Evolutionary conservation across 2,888 invertebrate species (phyloP).

Genomic region (Tupiocoris notatus): DNA sequence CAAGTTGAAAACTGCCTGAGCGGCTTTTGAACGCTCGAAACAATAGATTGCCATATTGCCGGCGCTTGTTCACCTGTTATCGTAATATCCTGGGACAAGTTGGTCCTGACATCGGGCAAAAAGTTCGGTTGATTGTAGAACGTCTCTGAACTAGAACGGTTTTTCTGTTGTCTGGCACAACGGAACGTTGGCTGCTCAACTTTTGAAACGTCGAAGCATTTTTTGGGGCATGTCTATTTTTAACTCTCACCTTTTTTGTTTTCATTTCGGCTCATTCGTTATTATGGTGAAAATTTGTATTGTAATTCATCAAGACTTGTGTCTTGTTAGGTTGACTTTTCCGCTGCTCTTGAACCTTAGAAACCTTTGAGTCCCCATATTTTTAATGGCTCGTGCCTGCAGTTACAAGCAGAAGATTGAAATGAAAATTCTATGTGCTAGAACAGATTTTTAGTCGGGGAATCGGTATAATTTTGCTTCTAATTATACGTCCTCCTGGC

Average conservation of each 20-base stretch:
- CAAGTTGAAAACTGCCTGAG: not conserved
- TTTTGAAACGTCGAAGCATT: not conserved
- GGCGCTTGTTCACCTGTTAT: not conserved
- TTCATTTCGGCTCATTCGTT: too few relatives aligned
- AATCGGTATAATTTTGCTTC: too few relatives aligned
- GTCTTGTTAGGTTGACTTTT: too few relatives aligned
- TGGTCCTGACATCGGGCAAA: not conserved
- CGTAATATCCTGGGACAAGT: not conserved
- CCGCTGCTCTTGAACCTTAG: too few relatives aligned
- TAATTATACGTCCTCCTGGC: too few relatives aligned
- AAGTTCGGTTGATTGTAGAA: not conserved
- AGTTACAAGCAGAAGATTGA: too few relatives aligned
- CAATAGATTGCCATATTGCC: not conserved
- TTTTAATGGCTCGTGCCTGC: too few relatives aligned
- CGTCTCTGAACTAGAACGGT: not conserved
- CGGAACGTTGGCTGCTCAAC: not conserved
- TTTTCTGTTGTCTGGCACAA: not conserved
- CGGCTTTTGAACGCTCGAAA: not conserved
- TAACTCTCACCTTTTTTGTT: not conserved
- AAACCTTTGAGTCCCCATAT: too few relatives aligned
- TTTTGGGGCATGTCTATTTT: not conserved
- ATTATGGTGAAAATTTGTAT: not conserved
- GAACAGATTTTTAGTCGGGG: too few relatives aligned
- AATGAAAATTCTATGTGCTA: too few relatives aligned
- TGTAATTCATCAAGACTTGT: too few relatives aligned